A percentile compares a stretch with the other conserved stretches of the same genome.
These are phyloP conservation scores for Trichopoda pennipes DNA, from an alignment of 2,888 invertebrate species.

Conservation along the genomic window DNA sequence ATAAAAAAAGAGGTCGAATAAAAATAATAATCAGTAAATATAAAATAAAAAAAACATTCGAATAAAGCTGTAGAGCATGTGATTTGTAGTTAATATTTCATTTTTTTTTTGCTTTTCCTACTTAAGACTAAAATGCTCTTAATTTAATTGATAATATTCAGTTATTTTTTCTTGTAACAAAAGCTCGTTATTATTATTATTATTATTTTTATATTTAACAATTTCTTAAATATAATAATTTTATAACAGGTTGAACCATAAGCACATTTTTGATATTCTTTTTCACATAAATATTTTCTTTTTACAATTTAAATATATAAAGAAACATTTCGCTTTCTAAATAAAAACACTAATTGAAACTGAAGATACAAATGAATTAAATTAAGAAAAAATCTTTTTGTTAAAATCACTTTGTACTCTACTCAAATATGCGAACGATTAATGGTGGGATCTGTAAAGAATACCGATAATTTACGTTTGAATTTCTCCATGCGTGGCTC, in stretches of 20 bases:
- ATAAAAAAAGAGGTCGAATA: too few relatives aligned
- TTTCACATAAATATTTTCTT: conserved; percentile 32
- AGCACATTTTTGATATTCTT: conserved; percentile 60
- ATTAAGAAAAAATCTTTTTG: conserved; percentile 20
- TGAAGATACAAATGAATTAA: conserved; percentile 5
- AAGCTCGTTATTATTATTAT: conserved; percentile 48
- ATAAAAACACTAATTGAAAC: conserved; percentile 3
- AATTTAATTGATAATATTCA: conserved; percentile 32
- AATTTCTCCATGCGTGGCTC: conserved; percentile 80
- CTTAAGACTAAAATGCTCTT: conserved; percentile 15
- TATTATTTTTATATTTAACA: conserved; percentile 59
- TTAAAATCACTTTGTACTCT: conserved; percentile 75
- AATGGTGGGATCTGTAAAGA: conserved; percentile 81
- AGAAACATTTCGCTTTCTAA: conserved; percentile 5
- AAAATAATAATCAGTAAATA: too few relatives aligned
- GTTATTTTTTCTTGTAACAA: conserved; percentile 55
- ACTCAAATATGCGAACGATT: conserved; percentile 79
- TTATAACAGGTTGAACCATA: conserved; percentile 67
- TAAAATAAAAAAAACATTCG: too few relatives aligned
- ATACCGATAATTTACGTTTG: conserved; percentile 80
- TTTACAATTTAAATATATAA: too few relatives aligned
- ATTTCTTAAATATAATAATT: conserved; percentile 56
- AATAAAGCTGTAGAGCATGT: background rate
- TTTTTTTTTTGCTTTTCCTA: conserved; percentile 20
- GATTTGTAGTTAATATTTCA: background rate